These are phyloP conservation scores for Acrossocheilus fasciatus DNA, from an alignment of 2,797 vertebrate genomes.

Conservation along the genomic window DNA sequence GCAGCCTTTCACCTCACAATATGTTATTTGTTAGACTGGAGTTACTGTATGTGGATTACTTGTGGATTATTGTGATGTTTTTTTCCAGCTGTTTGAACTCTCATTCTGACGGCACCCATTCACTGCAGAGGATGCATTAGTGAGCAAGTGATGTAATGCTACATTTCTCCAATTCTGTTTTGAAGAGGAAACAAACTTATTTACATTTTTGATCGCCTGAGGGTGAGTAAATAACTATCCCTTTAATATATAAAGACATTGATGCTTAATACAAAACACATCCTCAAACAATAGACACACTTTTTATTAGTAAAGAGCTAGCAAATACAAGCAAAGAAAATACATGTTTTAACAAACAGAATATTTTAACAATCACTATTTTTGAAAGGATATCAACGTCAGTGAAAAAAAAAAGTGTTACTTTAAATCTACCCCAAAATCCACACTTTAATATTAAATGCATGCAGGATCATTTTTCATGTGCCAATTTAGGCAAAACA, in stretches of 20 bases:
- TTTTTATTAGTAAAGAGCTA: background rate
- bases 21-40: too few species aligned
- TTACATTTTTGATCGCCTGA: background rate
- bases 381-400: background rate
- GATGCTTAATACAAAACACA: background rate
- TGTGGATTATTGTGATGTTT: too few species aligned
- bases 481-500: background rate
- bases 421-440: background rate
- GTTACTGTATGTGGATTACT: too few species aligned
- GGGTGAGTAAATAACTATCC: background rate
- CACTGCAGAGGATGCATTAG: background rate
- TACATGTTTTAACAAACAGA: background rate
- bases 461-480: background rate
- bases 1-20: too few species aligned
- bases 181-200: background rate
- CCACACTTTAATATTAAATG: background rate
- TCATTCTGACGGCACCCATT: background rate
- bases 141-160: background rate
- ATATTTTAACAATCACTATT: too few species aligned
- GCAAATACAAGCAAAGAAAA: too few species aligned
- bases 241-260: background rate
- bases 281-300: background rate
- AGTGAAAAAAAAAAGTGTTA: background rate
- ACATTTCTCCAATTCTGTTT: background rate
- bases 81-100: background rate